Conservation (phyloP, 2,113 vertebrate species). For the Perca fluviatilis region DNA sequence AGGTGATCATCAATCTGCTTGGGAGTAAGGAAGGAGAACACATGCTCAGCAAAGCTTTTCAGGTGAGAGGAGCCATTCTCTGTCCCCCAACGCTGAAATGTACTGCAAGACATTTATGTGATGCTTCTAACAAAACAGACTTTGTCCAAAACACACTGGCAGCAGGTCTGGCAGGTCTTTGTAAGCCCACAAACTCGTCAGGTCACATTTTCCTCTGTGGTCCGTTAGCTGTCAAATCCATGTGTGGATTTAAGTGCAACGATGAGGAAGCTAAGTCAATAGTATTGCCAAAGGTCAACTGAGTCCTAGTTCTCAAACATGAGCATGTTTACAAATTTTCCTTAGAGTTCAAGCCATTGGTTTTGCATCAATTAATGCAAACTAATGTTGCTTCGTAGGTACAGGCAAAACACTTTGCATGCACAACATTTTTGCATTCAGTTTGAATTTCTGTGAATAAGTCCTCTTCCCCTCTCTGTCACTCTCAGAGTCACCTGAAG, state of each 20-base stretch:
- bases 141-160: background rate
- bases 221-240: background rate
- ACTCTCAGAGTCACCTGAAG: conserved; percentile 93
- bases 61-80: conserved; percentile 80
- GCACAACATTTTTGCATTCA: background rate
- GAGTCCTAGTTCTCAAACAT: background rate
- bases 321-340: background rate
- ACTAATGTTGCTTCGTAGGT: background rate
- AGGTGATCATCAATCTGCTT: conserved; percentile 97
- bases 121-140: background rate
- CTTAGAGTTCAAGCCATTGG: background rate
- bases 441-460: background rate
- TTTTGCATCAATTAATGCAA: conserved; percentile 13
- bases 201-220: background rate
- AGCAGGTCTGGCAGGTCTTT: too few species aligned
- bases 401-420: background rate
- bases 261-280: background rate
- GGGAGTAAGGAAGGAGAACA: conserved; percentile 98
- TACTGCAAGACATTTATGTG: background rate
- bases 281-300: background rate
- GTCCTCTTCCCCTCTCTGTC: background rate
- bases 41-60: conserved; percentile 99
- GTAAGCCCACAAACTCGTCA: background rate
- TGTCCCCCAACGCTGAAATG: background rate
- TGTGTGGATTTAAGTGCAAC: background rate